These are phyloP conservation scores for Prunella fulvescens DNA, from an alignment of 2,113 vertebrate genomes.

Conservation along the genomic window DNA sequence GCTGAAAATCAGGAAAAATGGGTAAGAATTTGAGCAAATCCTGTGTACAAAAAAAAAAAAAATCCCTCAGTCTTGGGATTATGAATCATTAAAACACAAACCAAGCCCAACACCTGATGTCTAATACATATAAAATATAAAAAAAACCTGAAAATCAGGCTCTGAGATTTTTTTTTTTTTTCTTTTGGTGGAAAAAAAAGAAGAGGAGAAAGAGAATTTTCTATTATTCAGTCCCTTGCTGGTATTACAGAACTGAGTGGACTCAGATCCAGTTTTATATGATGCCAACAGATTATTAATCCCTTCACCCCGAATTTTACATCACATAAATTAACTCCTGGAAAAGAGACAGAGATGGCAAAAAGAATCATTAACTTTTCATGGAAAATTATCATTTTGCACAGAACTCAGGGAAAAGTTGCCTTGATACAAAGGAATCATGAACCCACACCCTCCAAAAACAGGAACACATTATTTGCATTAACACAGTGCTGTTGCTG, in stretches of 20 bases:
- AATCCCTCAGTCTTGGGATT: no score
- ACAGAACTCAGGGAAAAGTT: neutral
- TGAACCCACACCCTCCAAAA: neutral
- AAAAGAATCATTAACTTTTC: neutral
- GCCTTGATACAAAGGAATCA: neutral
- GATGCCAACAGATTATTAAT: neutral
- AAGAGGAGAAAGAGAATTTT: neutral
- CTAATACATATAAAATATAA: neutral
- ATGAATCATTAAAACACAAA: neutral
- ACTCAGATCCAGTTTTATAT: neutral
- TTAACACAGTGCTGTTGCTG: neutral
- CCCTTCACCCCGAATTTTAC: neutral
- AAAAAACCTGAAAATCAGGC: neutral
- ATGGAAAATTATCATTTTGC: neutral
- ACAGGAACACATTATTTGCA: accelerated
- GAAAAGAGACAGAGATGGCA: neutral
- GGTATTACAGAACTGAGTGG: neutral
- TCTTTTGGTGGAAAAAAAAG: neutral
- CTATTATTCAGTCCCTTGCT: neutral
- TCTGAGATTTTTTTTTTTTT: neutral
- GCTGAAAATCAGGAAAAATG: neutral
- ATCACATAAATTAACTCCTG: neutral
- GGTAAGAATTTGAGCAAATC: neutral
- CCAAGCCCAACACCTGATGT: neutral
- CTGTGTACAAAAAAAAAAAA: neutral